Percentiles rank a stretch among this genome's conserved stretches.
Conservation (phyloP, 1,140 invertebrate genomes). For the Episyrphus balteatus region DNA sequence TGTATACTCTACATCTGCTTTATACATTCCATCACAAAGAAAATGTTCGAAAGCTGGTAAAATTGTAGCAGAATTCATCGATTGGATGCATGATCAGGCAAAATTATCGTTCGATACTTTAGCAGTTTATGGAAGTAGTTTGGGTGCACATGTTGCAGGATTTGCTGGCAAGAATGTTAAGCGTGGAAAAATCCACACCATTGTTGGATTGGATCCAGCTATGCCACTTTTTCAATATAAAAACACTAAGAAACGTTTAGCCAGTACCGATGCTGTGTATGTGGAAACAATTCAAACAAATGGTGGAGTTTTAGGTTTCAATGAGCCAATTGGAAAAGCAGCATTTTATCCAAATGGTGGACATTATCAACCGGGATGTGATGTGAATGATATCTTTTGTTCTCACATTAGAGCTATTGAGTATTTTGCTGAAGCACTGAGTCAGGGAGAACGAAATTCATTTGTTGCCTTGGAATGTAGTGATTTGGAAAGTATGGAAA, state of each 20-base stretch:
- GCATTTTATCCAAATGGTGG: slow-evolving; percentile 46
- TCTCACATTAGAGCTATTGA: slow-evolving; percentile 37
- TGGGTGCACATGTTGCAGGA: slow-evolving; percentile 35
- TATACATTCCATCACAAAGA: no score
- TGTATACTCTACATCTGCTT: no score
- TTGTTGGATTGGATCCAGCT: slow-evolving; percentile 34
- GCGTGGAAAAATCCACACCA: slow-evolving; percentile 10
- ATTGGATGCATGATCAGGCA: slow-evolving; percentile 13
- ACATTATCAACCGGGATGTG: slow-evolving; percentile 41
- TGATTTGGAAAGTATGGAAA: no score
- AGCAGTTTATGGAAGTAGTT: slow-evolving; percentile 14
- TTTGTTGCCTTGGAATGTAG: no score
- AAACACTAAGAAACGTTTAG: slow-evolving; percentile 22
- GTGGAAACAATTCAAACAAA: slow-evolving; percentile 41
- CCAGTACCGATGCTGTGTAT: slow-evolving; percentile 15
- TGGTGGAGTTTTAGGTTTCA: slow-evolving; percentile 27
- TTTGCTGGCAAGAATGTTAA: slow-evolving; percentile 27
- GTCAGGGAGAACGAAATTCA: no score
- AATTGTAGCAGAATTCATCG: slow-evolving; percentile 14
- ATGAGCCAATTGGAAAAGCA: slow-evolving; percentile 31
- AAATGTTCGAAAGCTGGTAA: slow-evolving; percentile 13
- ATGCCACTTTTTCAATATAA: slow-evolving; percentile 13
- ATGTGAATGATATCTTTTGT: slow-evolving; percentile 15
- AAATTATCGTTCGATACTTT: background rate
- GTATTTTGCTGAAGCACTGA: slow-evolving; percentile 39